Base-by-base conservation (phyloP, 2,888 invertebrate genomes). In the Rhingia campestris region DNA sequence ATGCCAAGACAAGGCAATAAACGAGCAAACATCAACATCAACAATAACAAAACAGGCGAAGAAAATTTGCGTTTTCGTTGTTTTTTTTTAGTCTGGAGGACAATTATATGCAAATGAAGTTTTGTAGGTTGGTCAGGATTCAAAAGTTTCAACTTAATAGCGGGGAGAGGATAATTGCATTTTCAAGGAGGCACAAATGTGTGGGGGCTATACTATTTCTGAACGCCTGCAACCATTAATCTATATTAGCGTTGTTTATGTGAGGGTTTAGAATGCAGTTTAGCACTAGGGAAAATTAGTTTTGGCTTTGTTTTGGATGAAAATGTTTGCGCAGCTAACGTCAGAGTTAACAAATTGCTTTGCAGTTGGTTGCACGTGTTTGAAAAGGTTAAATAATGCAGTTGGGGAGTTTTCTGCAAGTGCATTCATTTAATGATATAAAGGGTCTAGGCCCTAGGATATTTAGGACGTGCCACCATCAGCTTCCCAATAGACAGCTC, bases 61-160 rank as follows among this genome's bases (percentile, higher is more conserved):
- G 64, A 51, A 22, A 56, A 77, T 30, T 76, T 35, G 66, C 66
- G 61, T 72, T 77, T 64, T 37, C 10, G 37, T 43, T 66, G 14
- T 12, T 56, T 43, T 9, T 22, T 49, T 10, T 9, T 30, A 56
- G 59, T 61, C 67, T 63, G 45, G 61, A 56, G 77, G 67, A 69
- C 73, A 63, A 63, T 73, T 77, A 67, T 77, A 82, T 82, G 81
- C 81, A 82, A 82, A 82, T 77, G 14, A 14, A 32, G 37, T 32
- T 61, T 49, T 33, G 61, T 56, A 49, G 70, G 76, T 35, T 61
- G 33, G 43, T 6, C 14, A 43, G 67, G 67, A 56, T 33, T 70
- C 22, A 14, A 37, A 49, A 14, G 47, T 45, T 67, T 59, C 61
- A 35, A 67, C 61, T 63, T 30, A 53, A 32, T 54, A 41, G 7